phyloP scores from a whole-genome alignment of 2,888 invertebrate species.

The Iphiclides podalirius region DNA sequence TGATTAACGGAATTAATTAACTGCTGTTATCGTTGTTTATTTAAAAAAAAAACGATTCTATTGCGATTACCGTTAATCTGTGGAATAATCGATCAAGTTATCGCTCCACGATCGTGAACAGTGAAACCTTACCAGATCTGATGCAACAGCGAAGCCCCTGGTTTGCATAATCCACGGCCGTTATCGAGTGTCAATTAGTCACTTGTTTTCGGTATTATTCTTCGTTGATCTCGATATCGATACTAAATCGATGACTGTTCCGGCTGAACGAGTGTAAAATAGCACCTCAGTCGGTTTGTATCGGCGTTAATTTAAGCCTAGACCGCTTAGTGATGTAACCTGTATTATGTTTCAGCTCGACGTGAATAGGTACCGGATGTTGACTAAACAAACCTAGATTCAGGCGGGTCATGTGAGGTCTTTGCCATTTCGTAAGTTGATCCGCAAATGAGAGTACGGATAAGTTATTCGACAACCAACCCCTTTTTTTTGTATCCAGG shows the following conservation, averaged over 20 bases:
- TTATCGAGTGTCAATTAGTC: not conserved
- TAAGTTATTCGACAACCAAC: too few relatives aligned
- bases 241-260: not conserved
- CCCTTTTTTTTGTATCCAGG: too few relatives aligned
- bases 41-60: not conserved
- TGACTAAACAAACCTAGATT: not conserved
- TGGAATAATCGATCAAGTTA: too few relatives aligned
- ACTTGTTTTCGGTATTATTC: not conserved
- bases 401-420: constrained; percentile 3
- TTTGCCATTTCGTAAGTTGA: constrained; percentile 4
- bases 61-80: too few relatives aligned
- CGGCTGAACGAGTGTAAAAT: too few relatives aligned
- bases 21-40: not conserved
- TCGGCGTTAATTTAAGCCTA: too few relatives aligned
- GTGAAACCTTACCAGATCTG: not conserved
- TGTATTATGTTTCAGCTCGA: not conserved
- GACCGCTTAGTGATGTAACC: constrained; percentile 4
- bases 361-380: constrained; percentile 4
- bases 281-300: too few relatives aligned
- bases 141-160: not conserved
- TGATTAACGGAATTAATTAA: too few relatives aligned
- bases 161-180: constrained; percentile 2
- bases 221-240: not conserved
- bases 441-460: too few relatives aligned
- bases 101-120: too few relatives aligned